Evolutionary conservation across 2,888 invertebrate species (phyloP), one percentile per base, ranked within the genome.

Genomic region (Meganola albula): DNA sequence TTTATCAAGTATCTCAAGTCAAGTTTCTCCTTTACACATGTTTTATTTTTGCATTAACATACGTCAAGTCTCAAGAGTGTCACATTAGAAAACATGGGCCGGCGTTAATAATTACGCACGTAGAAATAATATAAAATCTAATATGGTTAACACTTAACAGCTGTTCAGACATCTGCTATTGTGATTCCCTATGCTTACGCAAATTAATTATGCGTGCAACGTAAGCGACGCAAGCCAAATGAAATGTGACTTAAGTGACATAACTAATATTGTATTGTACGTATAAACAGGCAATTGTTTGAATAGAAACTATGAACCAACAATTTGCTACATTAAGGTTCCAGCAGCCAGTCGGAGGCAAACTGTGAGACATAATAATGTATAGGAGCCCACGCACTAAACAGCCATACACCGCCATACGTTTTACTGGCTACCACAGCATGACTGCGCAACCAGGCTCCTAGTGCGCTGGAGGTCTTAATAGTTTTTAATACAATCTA

Each of bases 81-180:
- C 49, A 38, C 38, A 50, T 40, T 44, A 46, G 48, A 40, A 48
- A 53, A 50, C 59, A 59, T 59, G 59, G 57, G 54, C 24, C 40
- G 69, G 73, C 74, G 72, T 72, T 70, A 72, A 42, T 38, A 3
- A 20, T n/a, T 20, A n/a, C n/a, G n/a, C 8, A 45, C 39, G 42
- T 44, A 47, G 23, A 36, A 53, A 53, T n/a, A n/a, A n/a, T 52
- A 56, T 50, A 44, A 56, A 61, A 63, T 63, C 56, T 53, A 72
- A 64, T 64, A 70, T 70, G 69, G 62, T 58, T 37, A 63, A 61
- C 73, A 77, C 62, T 58, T 37, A 63, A 61, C 73, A 77, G 70
- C 67, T 76, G 75, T 62, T 64, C 55, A 56, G 54, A 63, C 74
- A 76, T 70, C 68, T 73, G 72, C 70, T 62, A 74, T 75, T 74